Percentiles rank a stretch among this genome's conserved stretches.
phyloP scores from a whole-genome alignment of 1,140 invertebrate genomes.

The Cyclina sinensis region DNA sequence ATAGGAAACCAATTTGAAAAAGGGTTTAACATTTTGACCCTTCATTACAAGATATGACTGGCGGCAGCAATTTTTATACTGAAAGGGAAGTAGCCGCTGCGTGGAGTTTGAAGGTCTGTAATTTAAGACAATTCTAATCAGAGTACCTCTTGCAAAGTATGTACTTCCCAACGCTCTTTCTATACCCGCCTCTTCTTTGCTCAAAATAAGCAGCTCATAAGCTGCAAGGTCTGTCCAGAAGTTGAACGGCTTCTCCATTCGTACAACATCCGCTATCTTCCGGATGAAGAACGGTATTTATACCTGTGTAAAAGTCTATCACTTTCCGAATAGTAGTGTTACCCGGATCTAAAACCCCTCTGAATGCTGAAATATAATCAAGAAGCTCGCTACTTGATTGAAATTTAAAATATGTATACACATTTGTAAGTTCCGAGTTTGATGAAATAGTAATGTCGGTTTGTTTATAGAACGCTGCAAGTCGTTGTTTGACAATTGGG shows the following conservation, averaged over 20 bases:
- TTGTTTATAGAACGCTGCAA: conserved; percentile 28
- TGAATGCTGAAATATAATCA: conserved; percentile 54
- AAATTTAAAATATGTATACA: neutral
- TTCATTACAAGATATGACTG: neutral
- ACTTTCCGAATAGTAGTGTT: conserved; percentile 68
- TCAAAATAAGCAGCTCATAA: conserved; percentile 75
- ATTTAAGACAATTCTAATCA: too few relatives aligned
- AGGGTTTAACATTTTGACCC: neutral
- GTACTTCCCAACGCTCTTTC: conserved; percentile 77
- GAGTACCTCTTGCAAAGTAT: conserved; percentile 73
- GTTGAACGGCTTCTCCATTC: conserved; percentile 25
- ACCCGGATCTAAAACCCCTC: neutral
- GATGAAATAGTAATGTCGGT: conserved; percentile 59
- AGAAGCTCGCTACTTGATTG: conserved; percentile 24
- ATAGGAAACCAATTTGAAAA: neutral
- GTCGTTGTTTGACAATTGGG: conserved; percentile 4
- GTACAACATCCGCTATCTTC: conserved; percentile 66
- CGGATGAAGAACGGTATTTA: conserved; percentile 65
- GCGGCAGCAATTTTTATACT: too few relatives aligned
- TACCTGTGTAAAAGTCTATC: conserved; percentile 73
- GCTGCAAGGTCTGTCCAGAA: conserved; percentile 73
- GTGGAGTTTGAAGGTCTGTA: too few relatives aligned
- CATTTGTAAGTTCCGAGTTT: neutral
- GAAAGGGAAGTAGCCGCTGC: too few relatives aligned
- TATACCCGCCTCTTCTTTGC: conserved; percentile 78